Evolutionary conservation across 64 coral and sea anemone genomes (phyloP).

Genomic region (Dendrophyllia cribrosa): DNA sequence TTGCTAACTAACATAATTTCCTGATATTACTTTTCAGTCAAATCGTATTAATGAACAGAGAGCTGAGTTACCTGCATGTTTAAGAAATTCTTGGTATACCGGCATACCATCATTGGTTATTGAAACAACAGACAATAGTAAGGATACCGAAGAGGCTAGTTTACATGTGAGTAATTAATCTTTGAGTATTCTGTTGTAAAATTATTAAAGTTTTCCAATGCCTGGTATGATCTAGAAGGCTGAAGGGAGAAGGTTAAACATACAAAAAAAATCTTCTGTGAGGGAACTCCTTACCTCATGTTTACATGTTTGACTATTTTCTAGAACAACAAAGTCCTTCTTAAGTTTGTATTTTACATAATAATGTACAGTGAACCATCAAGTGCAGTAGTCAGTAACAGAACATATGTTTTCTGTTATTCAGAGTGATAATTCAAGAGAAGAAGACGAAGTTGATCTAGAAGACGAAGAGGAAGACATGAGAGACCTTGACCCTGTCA

Average conservation of each 20-base stretch:
- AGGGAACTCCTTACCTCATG: too few relatives aligned
- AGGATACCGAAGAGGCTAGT: constrained; percentile 44
- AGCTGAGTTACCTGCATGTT: constrained; percentile 21
- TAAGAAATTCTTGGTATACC: not conserved
- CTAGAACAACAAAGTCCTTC: too few relatives aligned
- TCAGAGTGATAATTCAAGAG: constrained; percentile 53
- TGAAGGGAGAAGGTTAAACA: too few relatives aligned
- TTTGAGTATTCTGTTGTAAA: not conserved
- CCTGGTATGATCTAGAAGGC: too few relatives aligned
- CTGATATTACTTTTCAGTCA: constrained; percentile 13
- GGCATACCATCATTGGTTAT: constrained; percentile 4
- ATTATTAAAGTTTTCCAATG: too few relatives aligned
- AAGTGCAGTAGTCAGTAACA: not conserved
- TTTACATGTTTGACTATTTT: too few relatives aligned
- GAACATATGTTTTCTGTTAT: not conserved
- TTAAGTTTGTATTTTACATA: too few relatives aligned
- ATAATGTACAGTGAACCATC: too few relatives aligned
- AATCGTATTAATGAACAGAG: constrained; percentile 68
- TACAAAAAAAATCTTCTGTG: too few relatives aligned
- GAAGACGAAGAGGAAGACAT: constrained; percentile 10
- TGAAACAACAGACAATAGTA: not conserved
- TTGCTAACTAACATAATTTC: too few relatives aligned
- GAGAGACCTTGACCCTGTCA: constrained; percentile 37
- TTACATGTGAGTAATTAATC: not conserved
- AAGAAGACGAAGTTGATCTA: constrained; percentile 15